phyloP scores from a whole-genome alignment of 2,888 invertebrate genomes.

The Myopa tessellatipennis region DNA sequence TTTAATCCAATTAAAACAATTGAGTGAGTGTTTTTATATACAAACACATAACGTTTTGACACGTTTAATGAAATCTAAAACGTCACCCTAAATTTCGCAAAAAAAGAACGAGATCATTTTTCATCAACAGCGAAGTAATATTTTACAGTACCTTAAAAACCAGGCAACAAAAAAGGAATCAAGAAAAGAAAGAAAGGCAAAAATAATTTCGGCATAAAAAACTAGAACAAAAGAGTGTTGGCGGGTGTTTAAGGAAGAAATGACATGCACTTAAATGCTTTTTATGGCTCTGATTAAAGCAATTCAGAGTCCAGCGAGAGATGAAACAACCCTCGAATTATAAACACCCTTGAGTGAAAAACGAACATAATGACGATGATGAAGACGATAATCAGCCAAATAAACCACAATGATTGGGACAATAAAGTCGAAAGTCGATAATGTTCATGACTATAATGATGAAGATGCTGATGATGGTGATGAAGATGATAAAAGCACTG shows the following conservation, averaged over 20 bases:
- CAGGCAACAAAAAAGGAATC: too few relatives aligned
- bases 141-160: too few relatives aligned
- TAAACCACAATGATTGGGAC: neutral
- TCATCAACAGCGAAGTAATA: too few relatives aligned
- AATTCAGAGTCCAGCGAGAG: neutral
- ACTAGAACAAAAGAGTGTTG: too few relatives aligned
- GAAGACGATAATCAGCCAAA: neutral
- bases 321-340: neutral
- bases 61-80: too few relatives aligned
- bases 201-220: too few relatives aligned
- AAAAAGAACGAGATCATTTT: too few relatives aligned
- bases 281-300: conserved; percentile 25
- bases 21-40: too few relatives aligned
- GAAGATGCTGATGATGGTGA: neutral
- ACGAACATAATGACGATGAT: neutral
- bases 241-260: neutral
- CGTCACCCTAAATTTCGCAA: too few relatives aligned
- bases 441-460: neutral
- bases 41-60: too few relatives aligned
- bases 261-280: conserved; percentile 12
- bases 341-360: neutral
- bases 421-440: neutral
- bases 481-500: neutral
- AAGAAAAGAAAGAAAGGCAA: too few relatives aligned
- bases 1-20: too few relatives aligned